Evolutionary conservation across 2,888 invertebrate species (phyloP), one percentile per base, ranked within the genome.

Genomic region (Temnothorax unifasciatus): DNA sequence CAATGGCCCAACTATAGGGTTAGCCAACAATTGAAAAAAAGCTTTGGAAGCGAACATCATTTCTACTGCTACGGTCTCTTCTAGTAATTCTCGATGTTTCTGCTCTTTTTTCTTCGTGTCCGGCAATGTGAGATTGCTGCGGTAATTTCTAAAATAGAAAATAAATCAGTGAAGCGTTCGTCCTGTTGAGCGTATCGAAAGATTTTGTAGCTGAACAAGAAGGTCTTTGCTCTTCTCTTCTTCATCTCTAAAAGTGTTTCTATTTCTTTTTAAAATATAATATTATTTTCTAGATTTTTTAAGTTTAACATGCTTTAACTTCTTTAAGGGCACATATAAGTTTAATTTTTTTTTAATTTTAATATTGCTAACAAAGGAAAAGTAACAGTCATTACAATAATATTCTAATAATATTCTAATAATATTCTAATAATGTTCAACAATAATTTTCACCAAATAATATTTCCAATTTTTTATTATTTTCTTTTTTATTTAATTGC

Each of bases 41-140:
- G 99, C 99, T 95, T 99, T 99, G 92, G 99, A 99, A 47, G 99
- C 99, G 94, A 99, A 99, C 97, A 99, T 98, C 88, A 99, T 96
- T 3, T 99, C 99, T 54, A 99, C 99, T 83, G 98, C 98, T 3
- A 99, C 98, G 0, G 99, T 99, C 95, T 99, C 99, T 88, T 98
- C 97, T 25, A 98, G 96, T 91, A 99, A 95, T 94, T 98, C 98
- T 90, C 97, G 96, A 94, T 99, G 99, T 4, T 97, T 96, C 71
- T 96, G 95, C 91, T 96, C 96, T 89, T 96, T 96, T 91, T 96
- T 96, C 57, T 96, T 91, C 87, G 93, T 91, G 88, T 95, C 95
- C 73, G 94, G 86, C n/a, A 91, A 92, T 59, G 94, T 93, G 52
- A 87, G 66, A 90, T 94, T 91, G 92, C 88, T 61, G 90, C 90